Evolutionary conservation across 2,888 invertebrate genomes (phyloP), one percentile per base, ranked within the genome.

Genomic region (Zygothrica quintamaculata): DNA sequence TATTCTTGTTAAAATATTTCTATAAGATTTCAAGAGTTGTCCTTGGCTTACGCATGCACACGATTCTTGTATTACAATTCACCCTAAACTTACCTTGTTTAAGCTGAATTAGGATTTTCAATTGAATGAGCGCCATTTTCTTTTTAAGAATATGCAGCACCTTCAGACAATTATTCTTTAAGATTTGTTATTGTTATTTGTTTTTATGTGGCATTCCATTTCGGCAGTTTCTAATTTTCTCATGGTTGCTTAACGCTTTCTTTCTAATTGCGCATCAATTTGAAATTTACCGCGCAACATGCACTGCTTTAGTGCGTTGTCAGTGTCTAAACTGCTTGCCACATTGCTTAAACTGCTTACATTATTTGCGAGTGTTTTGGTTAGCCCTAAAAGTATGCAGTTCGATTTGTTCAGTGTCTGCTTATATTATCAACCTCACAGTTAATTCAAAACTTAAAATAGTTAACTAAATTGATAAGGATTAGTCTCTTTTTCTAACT

Each of bases 321-420:
- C 9, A 6, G 3, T 0, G 0, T 1, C 0, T 26, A 0, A 12
- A 46, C 69, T 64, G 64, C 58, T 64, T 74, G 26, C 0, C 0
- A 3, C 15, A 1, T 2, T 40, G 18, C n/a, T 3, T 15, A 0
- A 0, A 43, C 69, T 57, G 57, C 69, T 47, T 69, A 13, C 0
- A 0, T 1, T n/a, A n/a, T n/a, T n/a, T n/a, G n/a, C n/a, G n/a
- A n/a, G n/a, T n/a, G n/a, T n/a, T n/a, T n/a, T n/a, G n/a, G n/a
- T n/a, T n/a, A 5, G 9, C 37, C 46, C 62, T 62, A 26, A 36
- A 31, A 59, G 57, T 57, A 58, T 58, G 70, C 62, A 36, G 46
- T 37, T 15, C 4, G n/a, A n/a, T n/a, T n/a, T n/a, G n/a, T n/a
- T n/a, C n/a, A n/a, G n/a, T n/a, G n/a, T n/a, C n/a, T n/a, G n/a